phyloP scores from a whole-genome alignment of 2,888 invertebrate genomes.

The Myathropa florea region DNA sequence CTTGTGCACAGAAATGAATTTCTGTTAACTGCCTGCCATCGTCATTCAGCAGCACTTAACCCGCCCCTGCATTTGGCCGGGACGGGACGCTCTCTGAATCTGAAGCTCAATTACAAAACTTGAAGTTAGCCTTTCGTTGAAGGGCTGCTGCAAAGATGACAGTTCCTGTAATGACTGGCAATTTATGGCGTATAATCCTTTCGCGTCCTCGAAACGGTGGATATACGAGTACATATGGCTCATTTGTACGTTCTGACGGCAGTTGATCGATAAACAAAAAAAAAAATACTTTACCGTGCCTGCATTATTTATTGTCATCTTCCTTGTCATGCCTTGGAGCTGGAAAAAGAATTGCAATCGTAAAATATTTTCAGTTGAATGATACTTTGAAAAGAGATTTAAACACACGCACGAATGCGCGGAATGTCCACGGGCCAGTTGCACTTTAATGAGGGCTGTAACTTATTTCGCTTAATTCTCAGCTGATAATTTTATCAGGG shows the following conservation, averaged over 20 bases:
- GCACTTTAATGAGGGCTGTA: neutral
- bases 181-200: neutral
- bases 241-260: neutral
- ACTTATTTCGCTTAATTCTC: neutral
- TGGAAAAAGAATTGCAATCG: neutral
- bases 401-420: neutral
- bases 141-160: neutral
- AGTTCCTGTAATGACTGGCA: neutral
- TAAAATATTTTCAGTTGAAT: neutral
- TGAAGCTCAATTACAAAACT: neutral
- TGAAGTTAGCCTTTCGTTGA: neutral
- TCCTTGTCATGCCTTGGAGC: neutral
- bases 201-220: neutral
- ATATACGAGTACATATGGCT: neutral
- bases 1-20: slow-evolving; percentile 60
- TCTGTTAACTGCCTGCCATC: slow-evolving; percentile 56
- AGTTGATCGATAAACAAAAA: neutral
- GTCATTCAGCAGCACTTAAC: slow-evolving; percentile 56
- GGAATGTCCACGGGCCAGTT: neutral
- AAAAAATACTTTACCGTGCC: neutral
- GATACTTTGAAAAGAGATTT: neutral
- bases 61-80: neutral
- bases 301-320: neutral
- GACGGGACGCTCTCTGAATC: neutral
- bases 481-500: no score